These are phyloP conservation scores for Holothuria leucospilota DNA, from an alignment of 53 echinoderm and acorn worm genomes.

Conservation along the genomic window DNA sequence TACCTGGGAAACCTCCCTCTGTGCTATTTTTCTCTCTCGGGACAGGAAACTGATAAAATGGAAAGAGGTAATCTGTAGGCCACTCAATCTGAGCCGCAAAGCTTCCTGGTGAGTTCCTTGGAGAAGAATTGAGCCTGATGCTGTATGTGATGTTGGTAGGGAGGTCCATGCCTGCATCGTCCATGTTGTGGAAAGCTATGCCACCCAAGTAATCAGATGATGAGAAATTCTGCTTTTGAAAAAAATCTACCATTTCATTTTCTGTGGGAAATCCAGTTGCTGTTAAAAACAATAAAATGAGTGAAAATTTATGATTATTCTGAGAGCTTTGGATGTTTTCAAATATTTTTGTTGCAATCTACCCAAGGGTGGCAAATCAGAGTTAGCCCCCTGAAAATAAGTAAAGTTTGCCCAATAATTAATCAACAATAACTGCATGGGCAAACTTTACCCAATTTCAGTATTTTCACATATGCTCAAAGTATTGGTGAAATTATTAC, in stretches of 20 bases:
- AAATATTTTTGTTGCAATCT: no score
- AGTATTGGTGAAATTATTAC: no score
- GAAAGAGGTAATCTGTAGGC: conserved; percentile 68
- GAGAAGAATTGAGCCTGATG: conserved; percentile 70
- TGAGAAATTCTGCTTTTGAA: conserved; percentile 36
- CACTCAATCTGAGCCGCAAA: conserved; percentile 52
- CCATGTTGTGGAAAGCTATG: conserved; percentile 67
- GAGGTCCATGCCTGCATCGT: conserved; percentile 34
- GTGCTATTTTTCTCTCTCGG: conserved; percentile 69
- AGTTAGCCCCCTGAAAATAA: no score
- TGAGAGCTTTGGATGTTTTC: no score
- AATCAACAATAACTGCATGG: no score
- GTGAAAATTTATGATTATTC: not conserved
- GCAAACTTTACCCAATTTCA: no score
- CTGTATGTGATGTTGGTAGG: conserved; percentile 76
- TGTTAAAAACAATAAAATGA: not conserved
- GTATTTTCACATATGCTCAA: no score
- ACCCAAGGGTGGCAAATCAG: no score
- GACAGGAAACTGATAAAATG: conserved; percentile 79
- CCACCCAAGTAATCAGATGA: conserved; percentile 67
- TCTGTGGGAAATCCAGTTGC: conserved; percentile 72
- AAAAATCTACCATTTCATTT: conserved; percentile 59
- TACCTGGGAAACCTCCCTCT: conserved; percentile 77
- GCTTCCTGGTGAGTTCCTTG: conserved; percentile 52
- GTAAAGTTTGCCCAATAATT: no score